Conservation (phyloP, 2,113 vertebrate species). For the Porphyrio hochstetteri region DNA sequence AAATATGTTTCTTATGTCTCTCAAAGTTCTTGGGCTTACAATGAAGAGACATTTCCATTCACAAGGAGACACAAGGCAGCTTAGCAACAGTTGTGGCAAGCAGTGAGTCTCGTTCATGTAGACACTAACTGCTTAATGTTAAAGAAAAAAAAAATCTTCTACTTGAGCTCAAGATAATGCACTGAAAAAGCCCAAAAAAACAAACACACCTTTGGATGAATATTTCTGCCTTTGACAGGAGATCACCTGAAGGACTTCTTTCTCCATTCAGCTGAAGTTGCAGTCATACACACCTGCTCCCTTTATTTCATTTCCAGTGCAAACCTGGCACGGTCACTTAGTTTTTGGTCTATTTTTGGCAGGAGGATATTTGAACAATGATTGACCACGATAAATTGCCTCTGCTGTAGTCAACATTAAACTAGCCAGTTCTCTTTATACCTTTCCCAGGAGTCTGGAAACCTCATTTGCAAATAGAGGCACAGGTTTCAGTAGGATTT, state of each 20-base stretch:
- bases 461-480: background rate
- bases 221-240: background rate
- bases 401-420: background rate
- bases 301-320: background rate
- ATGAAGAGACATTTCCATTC: background rate
- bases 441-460: background rate
- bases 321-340: background rate
- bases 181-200: background rate
- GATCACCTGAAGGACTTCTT: background rate
- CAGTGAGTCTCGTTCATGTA: background rate
- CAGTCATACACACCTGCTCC: background rate
- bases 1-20: background rate
- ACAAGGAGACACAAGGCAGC: background rate
- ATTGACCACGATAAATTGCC: background rate
- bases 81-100: background rate
- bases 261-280: background rate
- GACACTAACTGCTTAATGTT: background rate
- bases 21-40: background rate
- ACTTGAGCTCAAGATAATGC: background rate
- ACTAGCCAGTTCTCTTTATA: background rate
- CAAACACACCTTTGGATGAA: background rate
- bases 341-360: background rate
- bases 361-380: conserved; percentile 17
- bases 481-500: background rate
- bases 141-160: background rate